Evolutionary conservation across 1,140 invertebrate genomes (phyloP), one percentile per base, ranked within the genome.

Genomic region (Ceratina japonica): DNA sequence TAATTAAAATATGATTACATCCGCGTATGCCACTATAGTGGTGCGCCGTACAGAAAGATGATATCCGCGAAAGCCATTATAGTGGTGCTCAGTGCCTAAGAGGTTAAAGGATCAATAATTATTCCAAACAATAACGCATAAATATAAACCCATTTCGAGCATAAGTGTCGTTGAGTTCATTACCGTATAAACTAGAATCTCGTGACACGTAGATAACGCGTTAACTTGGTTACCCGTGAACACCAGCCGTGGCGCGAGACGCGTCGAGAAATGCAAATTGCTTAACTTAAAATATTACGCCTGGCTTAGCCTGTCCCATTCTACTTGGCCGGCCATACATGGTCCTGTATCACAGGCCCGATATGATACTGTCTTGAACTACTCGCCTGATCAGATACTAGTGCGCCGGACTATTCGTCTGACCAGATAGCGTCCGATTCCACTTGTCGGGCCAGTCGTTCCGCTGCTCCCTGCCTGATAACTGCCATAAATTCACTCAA

Each of bases 371-470:
- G 31, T 71, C 31, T 49, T n/a, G 2, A 52, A 13, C 66, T 58
- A 70, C 68, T 70, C 37, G 68, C 12, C 20, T 2, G 31, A 71
- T 71, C 69, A 61, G 69, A 71, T 61, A 71, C 37, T 20, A 8
- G 3, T 44, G 37, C 1, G 13, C 8, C 13, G 20, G 31, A 22
- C 69, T 59, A 71, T 49, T 44, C 69, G 58, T 75, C 63, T 59
- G 16, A 1, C 63, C 12, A 27, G 31, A 49, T 56, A 59, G 27
- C 52, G 37, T 24, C 52, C 15, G 65, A 20, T 59, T 68, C 54
- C 18, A 68, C 52, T 65, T 66, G 65, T 69, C 65, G 2, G 44
- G 3, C 22, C 13, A 61, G 16, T 69, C 13, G 37, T 58, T 12
- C 31, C 20, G 44, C 31, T 44, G 15, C 18, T 69, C 16, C 37